Percentiles rank a stretch among this genome's conserved stretches.
Conservation (phyloP, 2,113 vertebrate genomes). For the Cyanoramphus novaezelandiae region DNA sequence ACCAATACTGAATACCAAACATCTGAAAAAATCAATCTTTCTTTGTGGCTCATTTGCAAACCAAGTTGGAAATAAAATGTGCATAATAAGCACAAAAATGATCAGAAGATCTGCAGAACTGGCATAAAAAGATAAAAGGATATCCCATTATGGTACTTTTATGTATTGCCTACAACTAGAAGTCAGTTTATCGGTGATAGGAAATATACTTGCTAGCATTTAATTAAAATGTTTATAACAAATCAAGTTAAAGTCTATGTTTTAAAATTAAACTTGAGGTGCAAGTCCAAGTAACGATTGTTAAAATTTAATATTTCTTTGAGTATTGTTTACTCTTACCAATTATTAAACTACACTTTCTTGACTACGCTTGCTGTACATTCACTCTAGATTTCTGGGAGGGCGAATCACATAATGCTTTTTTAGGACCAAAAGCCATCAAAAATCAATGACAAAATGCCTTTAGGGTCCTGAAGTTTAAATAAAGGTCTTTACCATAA, state of each 20-base stretch:
- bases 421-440: not conserved
- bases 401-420: not conserved
- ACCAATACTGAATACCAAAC: slow-evolving; percentile 37
- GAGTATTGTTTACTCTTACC: not conserved
- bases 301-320: not conserved
- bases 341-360: not conserved
- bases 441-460: not conserved
- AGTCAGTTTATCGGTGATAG: not conserved
- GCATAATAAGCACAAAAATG: slow-evolving; percentile 40
- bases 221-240: not conserved
- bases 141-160: not conserved
- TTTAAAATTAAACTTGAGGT: not conserved
- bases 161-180: not conserved
- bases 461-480: not conserved
- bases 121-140: slow-evolving; percentile 29
- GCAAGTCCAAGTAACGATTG: not conserved
- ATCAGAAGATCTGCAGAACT: slow-evolving; percentile 17
- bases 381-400: not conserved
- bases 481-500: not conserved
- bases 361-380: not conserved
- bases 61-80: slow-evolving; percentile 26
- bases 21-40: slow-evolving; percentile 51
- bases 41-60: slow-evolving; percentile 36
- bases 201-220: not conserved
- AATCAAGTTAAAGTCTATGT: not conserved